These are phyloP conservation scores for Drosophila anomalata DNA, from an alignment of 2,888 invertebrate species.

Conservation along the genomic window DNA sequence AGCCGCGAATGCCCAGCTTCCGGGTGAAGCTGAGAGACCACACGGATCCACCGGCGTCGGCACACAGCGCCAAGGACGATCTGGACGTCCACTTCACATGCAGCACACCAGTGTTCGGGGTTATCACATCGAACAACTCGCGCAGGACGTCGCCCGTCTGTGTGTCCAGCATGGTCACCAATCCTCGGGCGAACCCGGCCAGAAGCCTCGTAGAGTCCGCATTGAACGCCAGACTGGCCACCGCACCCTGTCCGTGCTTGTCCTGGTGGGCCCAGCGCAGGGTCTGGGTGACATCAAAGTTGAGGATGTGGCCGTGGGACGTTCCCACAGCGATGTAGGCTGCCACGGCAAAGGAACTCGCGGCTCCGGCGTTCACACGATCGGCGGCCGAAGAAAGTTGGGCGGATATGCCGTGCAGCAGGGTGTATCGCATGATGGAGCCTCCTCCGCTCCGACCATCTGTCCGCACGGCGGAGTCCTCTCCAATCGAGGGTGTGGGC, in stretches of 20 bases:
- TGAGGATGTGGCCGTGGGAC: slow-evolving; percentile 94
- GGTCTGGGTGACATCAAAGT: slow-evolving; percentile 94
- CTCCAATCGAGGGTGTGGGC: slow-evolving; percentile 83
- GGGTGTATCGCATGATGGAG: slow-evolving; percentile 90
- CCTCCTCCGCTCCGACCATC: slow-evolving; percentile 72
- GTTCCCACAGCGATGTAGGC: slow-evolving; percentile 96
- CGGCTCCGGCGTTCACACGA: slow-evolving; percentile 93
- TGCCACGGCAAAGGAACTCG: slow-evolving; percentile 92
- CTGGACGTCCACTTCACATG: slow-evolving; percentile 89
- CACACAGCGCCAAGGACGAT: slow-evolving; percentile 90
- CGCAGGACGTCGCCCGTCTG: slow-evolving; percentile 90
- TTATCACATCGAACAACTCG: slow-evolving; percentile 91
- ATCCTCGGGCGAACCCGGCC: slow-evolving; percentile 90
- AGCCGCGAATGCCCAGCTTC: slow-evolving; percentile 93
- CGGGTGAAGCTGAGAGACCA: slow-evolving; percentile 96
- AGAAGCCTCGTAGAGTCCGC: slow-evolving; percentile 93
- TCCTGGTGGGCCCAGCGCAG: slow-evolving; percentile 92
- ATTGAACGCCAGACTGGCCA: slow-evolving; percentile 94
- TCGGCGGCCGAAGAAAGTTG: slow-evolving; percentile 95
- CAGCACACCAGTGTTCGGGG: slow-evolving; percentile 92
- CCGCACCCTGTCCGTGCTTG: slow-evolving; percentile 89
- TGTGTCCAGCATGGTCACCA: slow-evolving; percentile 96
- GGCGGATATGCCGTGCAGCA: slow-evolving; percentile 94
- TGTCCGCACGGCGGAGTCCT: slow-evolving; percentile 84
- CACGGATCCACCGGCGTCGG: slow-evolving; percentile 97